Evolutionary conservation across 2,113 vertebrate species (phyloP).

Genomic region (Aphyosemion australe): DNA sequence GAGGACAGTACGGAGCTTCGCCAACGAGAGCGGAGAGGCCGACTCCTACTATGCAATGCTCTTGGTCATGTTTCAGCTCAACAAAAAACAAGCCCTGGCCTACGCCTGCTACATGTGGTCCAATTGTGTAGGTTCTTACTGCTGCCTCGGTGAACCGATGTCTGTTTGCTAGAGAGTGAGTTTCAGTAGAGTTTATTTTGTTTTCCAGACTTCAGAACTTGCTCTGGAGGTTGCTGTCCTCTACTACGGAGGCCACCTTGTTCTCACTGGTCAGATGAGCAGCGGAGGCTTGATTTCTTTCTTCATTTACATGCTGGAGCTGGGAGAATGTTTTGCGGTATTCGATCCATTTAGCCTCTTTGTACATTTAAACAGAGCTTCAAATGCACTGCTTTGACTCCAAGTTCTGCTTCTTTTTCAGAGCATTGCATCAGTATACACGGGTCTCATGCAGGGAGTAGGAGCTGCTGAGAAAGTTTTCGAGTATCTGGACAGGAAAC

Average conservation of each 20-base stretch:
- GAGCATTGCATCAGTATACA: conserved; percentile 93
- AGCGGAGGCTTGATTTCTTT: conserved; percentile 90
- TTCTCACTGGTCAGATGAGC: conserved; percentile 89
- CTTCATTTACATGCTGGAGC: conserved; percentile 91
- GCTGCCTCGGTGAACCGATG: background rate
- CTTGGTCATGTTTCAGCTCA: conserved; percentile 87
- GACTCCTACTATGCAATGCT: conserved; percentile 84
- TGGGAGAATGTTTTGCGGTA: conserved; percentile 93
- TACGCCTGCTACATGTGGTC: conserved; percentile 93
- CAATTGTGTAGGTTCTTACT: conserved; percentile 83
- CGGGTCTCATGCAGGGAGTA: conserved; percentile 95
- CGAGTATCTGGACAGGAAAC: conserved; percentile 90
- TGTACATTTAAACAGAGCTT: background rate
- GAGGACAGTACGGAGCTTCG: conserved; percentile 94
- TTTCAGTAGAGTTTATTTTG: background rate
- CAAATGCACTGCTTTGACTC: background rate
- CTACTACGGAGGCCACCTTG: conserved; percentile 92
- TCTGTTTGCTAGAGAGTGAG: background rate
- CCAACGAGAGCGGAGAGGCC: conserved; percentile 86
- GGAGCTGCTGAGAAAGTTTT: conserved; percentile 97
- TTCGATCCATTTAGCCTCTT: background rate
- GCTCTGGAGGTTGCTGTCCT: conserved; percentile 90
- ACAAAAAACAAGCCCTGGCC: conserved; percentile 89
- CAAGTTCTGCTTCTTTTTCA: conserved; percentile 48
- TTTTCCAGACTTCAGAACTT: conserved; percentile 86